Evolutionary conservation across 2,888 invertebrate genomes (phyloP), one percentile per base, ranked within the genome.

Genomic region (Exephanes ischioxanthus): DNA sequence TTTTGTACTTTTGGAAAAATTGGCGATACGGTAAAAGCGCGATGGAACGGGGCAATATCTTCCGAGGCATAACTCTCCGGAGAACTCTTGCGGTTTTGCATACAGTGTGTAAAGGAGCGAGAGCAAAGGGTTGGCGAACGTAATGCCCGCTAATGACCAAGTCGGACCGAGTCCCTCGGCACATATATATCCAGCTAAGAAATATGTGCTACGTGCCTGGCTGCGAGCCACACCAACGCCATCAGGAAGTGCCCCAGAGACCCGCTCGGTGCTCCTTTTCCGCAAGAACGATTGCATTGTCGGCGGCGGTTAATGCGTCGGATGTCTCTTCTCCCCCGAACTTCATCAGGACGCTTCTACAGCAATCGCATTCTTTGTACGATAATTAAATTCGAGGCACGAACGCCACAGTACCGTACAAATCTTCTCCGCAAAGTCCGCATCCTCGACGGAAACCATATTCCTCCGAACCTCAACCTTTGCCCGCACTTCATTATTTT

Each of bases 71-170:
- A 82, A 76, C 81, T 68, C 61, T 51, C 67, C n/a, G 19, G 45
- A 19, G 19, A 66, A 41, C 26, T 58, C 22, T 55, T 66, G 72
- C 41, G 68, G 63, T 71, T 82, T 76, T 82, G 70, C 81, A 76
- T 82, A 82, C 58, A 63, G 76, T 19, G 75, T 48, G 30, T 45
- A 14, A 3, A 26, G 30, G 19, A 70, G 41, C 61, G 22, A 30
- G 48, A 41, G 48, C 76, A 45, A 45, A 45, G 58, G 68, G 58
- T 75, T 73, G 53, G 68, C 58, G 33, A 70, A 26, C 66, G 81
- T 71, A 82, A 82, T 82, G 71, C 51, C 53, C 81, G 51, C 70
- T 82, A 82, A 82, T 82, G 76, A 82, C 70, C 81, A 82, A 51
- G 70, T 76, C 68, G 48, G 71, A 37, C 53, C 67, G 37, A 51